Evolutionary conservation across 2,797 vertebrate species (phyloP).

Genomic region (Merluccius polli): DNA sequence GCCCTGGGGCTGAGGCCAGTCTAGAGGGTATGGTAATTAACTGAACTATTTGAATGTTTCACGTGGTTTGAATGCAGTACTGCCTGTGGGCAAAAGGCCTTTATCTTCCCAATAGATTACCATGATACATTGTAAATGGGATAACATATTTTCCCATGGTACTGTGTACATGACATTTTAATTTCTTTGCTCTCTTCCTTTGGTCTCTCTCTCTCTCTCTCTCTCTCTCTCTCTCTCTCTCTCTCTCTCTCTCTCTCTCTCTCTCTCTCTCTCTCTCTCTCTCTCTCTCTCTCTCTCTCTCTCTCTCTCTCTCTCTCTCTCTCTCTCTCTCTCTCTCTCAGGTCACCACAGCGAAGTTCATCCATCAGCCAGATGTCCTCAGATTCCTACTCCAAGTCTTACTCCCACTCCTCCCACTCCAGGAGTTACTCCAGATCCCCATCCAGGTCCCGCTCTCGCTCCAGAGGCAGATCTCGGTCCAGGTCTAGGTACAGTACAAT

Average conservation of each 20-base stretch:
- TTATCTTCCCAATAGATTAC: too few species aligned
- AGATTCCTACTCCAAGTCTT: conserved; percentile 83
- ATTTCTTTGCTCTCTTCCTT: background rate
- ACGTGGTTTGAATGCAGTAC: too few species aligned
- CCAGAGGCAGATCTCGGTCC: conserved; percentile 48
- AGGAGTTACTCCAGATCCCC: conserved; percentile 82
- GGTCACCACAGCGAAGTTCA: conserved; percentile 86
- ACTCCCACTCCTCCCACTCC: conserved; percentile 86
- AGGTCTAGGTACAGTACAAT: conserved; percentile 32
- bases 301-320: conserved; percentile 16
- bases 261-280: too few species aligned
- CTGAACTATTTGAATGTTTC: too few species aligned
- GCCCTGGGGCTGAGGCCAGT: too few species aligned
- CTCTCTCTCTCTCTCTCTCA: conserved; percentile 60
- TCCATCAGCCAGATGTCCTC: conserved; percentile 84
- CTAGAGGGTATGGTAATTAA: too few species aligned
- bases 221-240: conserved; percentile 45
- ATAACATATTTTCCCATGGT: too few species aligned
- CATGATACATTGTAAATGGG: too few species aligned
- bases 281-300: background rate
- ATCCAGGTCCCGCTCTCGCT: conserved; percentile 86
- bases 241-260: conserved; percentile 47
- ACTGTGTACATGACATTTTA: too few species aligned
- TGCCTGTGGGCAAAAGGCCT: too few species aligned
- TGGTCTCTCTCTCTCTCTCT: conserved; percentile 41